Evolutionary conservation across 2,113 vertebrate genomes (phyloP).

Genomic region (Panthera uncia): DNA sequence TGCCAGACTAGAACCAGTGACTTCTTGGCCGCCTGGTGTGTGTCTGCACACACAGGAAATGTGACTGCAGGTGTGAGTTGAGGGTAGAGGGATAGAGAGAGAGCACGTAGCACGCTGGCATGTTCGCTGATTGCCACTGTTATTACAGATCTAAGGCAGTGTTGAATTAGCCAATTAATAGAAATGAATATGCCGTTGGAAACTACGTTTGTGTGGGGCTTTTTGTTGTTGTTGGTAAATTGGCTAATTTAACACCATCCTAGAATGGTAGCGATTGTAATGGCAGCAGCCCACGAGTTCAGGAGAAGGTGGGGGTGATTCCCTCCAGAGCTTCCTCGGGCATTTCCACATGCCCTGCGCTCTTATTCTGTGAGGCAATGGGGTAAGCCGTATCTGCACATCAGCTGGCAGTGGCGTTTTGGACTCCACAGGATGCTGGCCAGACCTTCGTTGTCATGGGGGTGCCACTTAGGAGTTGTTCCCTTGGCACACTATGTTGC

Average conservation of each 20-base stretch:
- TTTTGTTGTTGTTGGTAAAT: conserved; percentile 62
- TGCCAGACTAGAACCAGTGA: not conserved
- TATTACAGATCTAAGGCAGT: conserved; percentile 20
- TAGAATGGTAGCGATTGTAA: conserved; percentile 46
- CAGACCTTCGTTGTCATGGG: not conserved
- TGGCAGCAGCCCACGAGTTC: conserved; percentile 53
- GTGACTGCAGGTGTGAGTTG: not conserved
- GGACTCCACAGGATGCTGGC: not conserved
- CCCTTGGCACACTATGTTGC: not conserved
- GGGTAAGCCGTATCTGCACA: not conserved
- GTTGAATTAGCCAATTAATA: conserved; percentile 74
- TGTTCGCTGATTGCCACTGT: not conserved
- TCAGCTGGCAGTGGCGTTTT: not conserved
- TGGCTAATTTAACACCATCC: conserved; percentile 70
- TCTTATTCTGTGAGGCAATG: not conserved
- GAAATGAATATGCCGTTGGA: conserved; percentile 62
- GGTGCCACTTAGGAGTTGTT: not conserved
- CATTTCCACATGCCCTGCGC: not conserved
- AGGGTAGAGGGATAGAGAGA: no score
- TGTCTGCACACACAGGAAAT: not conserved
- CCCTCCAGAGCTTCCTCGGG: conserved; percentile 16
- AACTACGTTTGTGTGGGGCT: conserved; percentile 60
- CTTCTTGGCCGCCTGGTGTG: not conserved
- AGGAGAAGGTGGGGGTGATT: conserved; percentile 33
- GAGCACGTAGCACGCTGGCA: not conserved